Evolutionary conservation across 2,888 invertebrate species (phyloP), one percentile per base, ranked within the genome.

Genomic region (Schrankia costaestrigalis): DNA sequence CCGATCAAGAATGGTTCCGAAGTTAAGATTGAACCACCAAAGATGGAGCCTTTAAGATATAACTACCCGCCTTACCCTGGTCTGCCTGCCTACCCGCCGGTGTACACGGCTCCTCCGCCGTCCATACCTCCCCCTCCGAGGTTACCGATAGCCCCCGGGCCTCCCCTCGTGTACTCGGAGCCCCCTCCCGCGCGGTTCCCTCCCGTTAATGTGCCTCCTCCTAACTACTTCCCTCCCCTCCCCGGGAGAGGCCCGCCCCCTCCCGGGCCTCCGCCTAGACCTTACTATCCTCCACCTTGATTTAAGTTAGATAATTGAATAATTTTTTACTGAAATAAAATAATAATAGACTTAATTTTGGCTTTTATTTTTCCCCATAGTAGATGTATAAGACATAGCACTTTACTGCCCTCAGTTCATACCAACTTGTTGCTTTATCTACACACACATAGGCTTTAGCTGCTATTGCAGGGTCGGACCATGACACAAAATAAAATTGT

Each of bases 261-360:
- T n/a, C 75, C 74, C 0, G 66, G 73, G 0, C 78, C 70, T 4
- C 81, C 80, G 28, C 74, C 67, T 10, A 55, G 85, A 18, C 81
- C 84, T 1, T 87, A 85, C 47, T 86, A 82, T 47, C 86, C 82
- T 30, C 86, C 87, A 18, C 80, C 84, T 40, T 86, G 77, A 77
- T 55, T 26, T 58, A 59, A 57, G 54, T 56, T 68, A 69, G 60
- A 51, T 53, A 64, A 66, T 54, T 68, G 52, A 66, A 66, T 71
- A 70, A 68, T 72, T 80, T 81, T 82, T 74, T 81, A 80, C 75
- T 54, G 63, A 78, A 81, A 79, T 81, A 81, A 65, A 78, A 74
- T 66, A 51, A 71, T 73, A 72, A 69, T 64, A 39, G 57, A 40
- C 45, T 46, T 18, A 28, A 31, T 18, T 31, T 18, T 47, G 49